Evolutionary conservation across 2,888 invertebrate genomes (phyloP), one percentile per base, ranked within the genome.

Genomic region (Apodemia hepburni): DNA sequence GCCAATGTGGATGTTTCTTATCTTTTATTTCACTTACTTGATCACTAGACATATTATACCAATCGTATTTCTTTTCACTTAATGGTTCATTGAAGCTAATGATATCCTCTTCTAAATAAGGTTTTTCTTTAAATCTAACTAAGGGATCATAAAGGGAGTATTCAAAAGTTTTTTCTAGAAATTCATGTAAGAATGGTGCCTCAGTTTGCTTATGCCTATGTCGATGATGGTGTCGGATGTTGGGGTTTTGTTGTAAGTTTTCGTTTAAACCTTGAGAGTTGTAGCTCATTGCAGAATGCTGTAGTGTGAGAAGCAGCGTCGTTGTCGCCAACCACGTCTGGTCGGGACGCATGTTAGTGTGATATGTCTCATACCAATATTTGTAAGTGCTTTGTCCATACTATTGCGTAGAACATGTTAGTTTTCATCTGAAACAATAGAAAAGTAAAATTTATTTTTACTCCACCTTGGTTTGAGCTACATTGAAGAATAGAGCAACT

Each of bases 351-450:
- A 90, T 90, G 79, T 70, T 85, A 77, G 72, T 71, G 68, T 70
- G 66, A 66, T 74, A 61, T 75, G 65, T 78, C 72, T 88, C 87
- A 89, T 82, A 75, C 87, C 86, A 87, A 78, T 65, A 59, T 66
- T 57, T 66, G 71, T 68, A 72, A 81, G 78, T 73, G 73, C 68
- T 72, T 72, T 66, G 70, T 78, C 84, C 86, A 85, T 86, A 70
- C 70, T 78, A 76, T 75, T 62, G 71, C 69, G 64, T 61, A 72
- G 61, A 66, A 64, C 59, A 71, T 70, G 68, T 71, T 75, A 85
- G 84, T 88, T 78, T 79, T 87, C 72, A 77, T 76, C 89, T 89
- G 82, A 0, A 87, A 87, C 80, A 83, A 82, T 2, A 35, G 17
- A 64, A 11, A 59, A 12, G 1, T 12, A 27, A 38, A n/a, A 18